Percentiles rank a stretch among this genome's conserved stretches.
These are phyloP conservation scores for Macrocentrus cingulum DNA, from an alignment of 1,140 invertebrate species.

Conservation along the genomic window DNA sequence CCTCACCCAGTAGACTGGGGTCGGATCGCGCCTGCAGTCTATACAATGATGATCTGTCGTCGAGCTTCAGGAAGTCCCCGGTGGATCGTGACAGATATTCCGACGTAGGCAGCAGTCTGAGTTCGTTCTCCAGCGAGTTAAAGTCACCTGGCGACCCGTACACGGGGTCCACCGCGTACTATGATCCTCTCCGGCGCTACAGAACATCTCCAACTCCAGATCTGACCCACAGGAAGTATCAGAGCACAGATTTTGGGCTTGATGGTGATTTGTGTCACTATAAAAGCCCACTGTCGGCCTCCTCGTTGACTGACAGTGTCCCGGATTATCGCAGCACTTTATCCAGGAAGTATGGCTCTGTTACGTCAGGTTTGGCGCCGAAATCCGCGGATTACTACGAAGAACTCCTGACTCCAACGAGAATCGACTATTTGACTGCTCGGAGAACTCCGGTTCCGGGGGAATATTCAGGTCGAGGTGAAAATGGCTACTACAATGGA, in stretches of 20 bases:
- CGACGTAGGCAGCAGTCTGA: constrained; percentile 32
- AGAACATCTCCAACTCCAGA: constrained; percentile 40
- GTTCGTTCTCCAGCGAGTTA: constrained; percentile 27
- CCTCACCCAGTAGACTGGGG: constrained; percentile 31
- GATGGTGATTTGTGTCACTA: constrained; percentile 35
- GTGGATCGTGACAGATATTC: constrained; percentile 44
- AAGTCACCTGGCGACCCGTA: constrained; percentile 38
- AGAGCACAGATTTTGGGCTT: constrained; percentile 37
- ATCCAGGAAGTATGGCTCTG: constrained; percentile 46
- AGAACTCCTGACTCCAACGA: constrained; percentile 46
- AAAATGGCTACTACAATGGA: constrained; percentile 44
- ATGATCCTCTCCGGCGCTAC: constrained; percentile 47
- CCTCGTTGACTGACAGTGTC: constrained; percentile 17
- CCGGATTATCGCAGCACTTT: constrained; percentile 28
- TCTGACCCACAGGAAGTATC: constrained; percentile 41
- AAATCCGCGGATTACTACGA: constrained; percentile 53
- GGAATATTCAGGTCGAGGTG: constrained; percentile 35
- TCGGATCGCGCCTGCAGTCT: constrained; percentile 41
- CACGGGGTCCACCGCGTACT: constrained; percentile 34
- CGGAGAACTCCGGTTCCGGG: constrained; percentile 32
- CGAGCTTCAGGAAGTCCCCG: constrained; percentile 37
- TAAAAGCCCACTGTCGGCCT: constrained; percentile 28
- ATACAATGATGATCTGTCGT: constrained; percentile 40
- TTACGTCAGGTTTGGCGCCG: constrained; percentile 33
- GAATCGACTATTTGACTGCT: constrained; percentile 37